Conservation (phyloP, 2,797 vertebrate genomes). For the Betta splendens region DNA sequence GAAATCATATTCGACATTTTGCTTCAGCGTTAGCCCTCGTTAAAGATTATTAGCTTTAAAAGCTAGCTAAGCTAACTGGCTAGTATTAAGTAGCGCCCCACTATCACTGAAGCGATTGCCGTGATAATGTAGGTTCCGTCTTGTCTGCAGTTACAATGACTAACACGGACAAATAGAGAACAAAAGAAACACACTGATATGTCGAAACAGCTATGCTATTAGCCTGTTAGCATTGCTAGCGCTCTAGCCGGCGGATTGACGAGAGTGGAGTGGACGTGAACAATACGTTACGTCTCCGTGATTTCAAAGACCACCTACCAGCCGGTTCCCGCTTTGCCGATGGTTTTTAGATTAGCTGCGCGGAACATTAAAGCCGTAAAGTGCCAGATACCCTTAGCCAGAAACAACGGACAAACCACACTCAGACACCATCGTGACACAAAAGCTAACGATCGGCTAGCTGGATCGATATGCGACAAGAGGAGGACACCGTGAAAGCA, state of each 20-base stretch:
- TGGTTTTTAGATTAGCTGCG: constrained; percentile 81
- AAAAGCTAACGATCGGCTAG: constrained; percentile 57
- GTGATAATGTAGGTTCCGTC: accelerated
- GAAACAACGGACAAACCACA: constrained; percentile 72
- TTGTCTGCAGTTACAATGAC: background rate
- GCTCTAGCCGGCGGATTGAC: constrained; percentile 48
- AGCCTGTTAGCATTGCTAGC: constrained; percentile 52
- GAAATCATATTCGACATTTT: background rate
- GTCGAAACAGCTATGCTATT: constrained; percentile 31
- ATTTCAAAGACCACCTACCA: constrained; percentile 77
- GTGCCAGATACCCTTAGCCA: constrained; percentile 71
- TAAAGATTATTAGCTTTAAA: constrained; percentile 38
- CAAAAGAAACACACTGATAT: background rate
- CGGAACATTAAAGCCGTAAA: constrained; percentile 85
- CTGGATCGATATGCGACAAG: constrained; percentile 57
- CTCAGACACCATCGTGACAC: constrained; percentile 76
- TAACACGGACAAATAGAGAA: background rate
- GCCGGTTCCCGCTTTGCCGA: constrained; percentile 86
- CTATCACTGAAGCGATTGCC: background rate
- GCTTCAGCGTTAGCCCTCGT: background rate
- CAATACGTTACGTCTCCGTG: constrained; percentile 50
- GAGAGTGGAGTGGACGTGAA: constrained; percentile 55
- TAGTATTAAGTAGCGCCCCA: background rate
- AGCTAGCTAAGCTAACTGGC: constrained; percentile 37
- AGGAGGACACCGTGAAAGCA: constrained; percentile 49